A percentile compares a stretch with the other conserved stretches of the same genome.
phyloP scores from a whole-genome alignment of 2,888 invertebrate species.

The Drosophila testacea region DNA sequence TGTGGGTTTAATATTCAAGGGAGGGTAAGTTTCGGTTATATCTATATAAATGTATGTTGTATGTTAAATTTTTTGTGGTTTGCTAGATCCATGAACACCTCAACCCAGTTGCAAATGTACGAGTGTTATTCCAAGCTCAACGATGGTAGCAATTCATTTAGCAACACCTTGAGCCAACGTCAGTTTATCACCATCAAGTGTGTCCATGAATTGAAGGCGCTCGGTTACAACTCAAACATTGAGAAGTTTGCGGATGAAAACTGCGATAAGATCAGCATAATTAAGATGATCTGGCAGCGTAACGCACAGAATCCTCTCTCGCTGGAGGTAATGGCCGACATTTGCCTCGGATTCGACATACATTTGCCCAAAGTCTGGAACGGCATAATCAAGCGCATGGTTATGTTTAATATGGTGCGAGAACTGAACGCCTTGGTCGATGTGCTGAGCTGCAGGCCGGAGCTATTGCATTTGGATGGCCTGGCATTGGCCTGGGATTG shows the following conservation, averaged over 20 bases:
- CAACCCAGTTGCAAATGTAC: conserved; percentile 83
- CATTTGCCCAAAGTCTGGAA: conserved; percentile 84
- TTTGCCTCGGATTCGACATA: conserved; percentile 84
- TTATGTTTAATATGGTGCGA: conserved; percentile 83
- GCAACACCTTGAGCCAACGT: conserved; percentile 79
- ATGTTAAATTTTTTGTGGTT: neutral
- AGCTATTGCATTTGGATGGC: conserved; percentile 81
- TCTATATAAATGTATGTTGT: neutral
- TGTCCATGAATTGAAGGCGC: conserved; percentile 83
- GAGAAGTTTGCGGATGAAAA: conserved; percentile 84
- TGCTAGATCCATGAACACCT: conserved; percentile 76
- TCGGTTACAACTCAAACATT: conserved; percentile 83
- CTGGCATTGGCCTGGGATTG: conserved; percentile 83
- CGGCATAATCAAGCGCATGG: conserved; percentile 85
- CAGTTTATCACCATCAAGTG: conserved; percentile 84
- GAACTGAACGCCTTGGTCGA: conserved; percentile 83
- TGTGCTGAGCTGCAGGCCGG: conserved; percentile 80
- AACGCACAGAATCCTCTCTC: conserved; percentile 82
- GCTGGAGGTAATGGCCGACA: conserved; percentile 83
- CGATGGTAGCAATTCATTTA: conserved; percentile 80
- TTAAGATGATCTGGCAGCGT: conserved; percentile 84
- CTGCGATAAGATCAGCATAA: conserved; percentile 83
- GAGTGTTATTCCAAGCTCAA: conserved; percentile 84
- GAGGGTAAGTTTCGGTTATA: conserved; percentile 74
- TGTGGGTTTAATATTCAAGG: conserved; percentile 82